Base-by-base conservation (phyloP, 23 tunicate species). In the Trididemnum clinides region DNA sequence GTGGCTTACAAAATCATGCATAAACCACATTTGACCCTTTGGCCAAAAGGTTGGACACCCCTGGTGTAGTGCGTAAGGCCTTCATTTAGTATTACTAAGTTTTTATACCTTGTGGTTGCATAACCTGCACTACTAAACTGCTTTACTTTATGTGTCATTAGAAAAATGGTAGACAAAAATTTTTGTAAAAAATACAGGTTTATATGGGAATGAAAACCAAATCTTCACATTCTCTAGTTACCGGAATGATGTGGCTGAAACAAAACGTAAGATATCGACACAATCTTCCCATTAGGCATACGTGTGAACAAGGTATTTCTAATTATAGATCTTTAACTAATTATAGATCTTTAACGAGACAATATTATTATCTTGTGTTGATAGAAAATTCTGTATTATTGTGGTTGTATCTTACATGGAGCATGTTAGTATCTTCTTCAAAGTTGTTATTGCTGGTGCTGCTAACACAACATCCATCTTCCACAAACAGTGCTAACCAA, bases 201-300 rank as follows among this genome's bases (percentile, higher is more conserved):
- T 97, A 97, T 51, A 75, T 97, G 84, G 99, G 99, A 6, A 92
- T 97, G 99, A 97, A 92, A 70, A 97, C 99, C 7, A 90, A 83
- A 54, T 88, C 91, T 2, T 71, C 86, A 30, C 78, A 77, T 22
- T 88, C 95, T 1, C 72, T 97, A 18, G 94, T 97, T 2, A 88
- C 97, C 39, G 99, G 99, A 2, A 58, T 97, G 71, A 97, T 97
- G 99, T 97, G 99, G 99, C 57, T 97, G 64, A 54, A 76, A 59
- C 97, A 97, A 77, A 15, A 94, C 85, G 81, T 33, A 0, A 34
- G 39, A 20, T 86, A 88, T 50, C 83, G 33, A 51, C 54, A 44
- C 18, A 87, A 97, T 28, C 72, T 92, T 20, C 93, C 95, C 2
- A 6, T 96, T 20, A 77, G 97, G 28, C 99, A 97, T 80, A 81